Percentiles rank a stretch among this genome's conserved stretches.
Evolutionary conservation across 2,113 vertebrate species (phyloP).

Genomic region (Entelurus aequoreus): DNA sequence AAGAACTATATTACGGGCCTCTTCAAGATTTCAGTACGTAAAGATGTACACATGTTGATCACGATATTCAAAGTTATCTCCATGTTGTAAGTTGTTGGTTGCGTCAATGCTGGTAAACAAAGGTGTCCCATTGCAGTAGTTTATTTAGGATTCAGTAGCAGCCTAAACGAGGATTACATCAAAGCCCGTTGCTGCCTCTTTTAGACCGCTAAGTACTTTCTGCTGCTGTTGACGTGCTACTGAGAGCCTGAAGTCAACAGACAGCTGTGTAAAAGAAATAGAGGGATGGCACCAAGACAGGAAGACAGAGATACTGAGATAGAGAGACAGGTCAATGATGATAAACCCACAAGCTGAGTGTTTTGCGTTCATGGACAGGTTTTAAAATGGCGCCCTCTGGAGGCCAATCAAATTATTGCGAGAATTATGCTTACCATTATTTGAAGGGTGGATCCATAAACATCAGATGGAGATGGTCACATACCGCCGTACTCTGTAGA

Average conservation of each 20-base stretch:
- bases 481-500: conserved; percentile 16
- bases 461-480: background rate
- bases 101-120: conserved; percentile 44
- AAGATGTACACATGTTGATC: too few species aligned
- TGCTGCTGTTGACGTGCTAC: conserved; percentile 34
- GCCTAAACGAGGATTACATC: conserved; percentile 58
- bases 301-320: background rate
- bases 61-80: too few species aligned
- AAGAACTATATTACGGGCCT: too few species aligned
- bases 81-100: background rate
- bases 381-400: conserved; percentile 34
- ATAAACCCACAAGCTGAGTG: too few species aligned
- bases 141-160: conserved; percentile 54
- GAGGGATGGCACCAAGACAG: background rate
- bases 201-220: conserved; percentile 64
- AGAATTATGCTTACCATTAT: conserved; percentile 24
- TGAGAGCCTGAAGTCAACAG: conserved; percentile 17
- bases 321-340: background rate
- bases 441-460: background rate
- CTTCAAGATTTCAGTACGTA: too few species aligned
- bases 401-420: conserved; percentile 28
- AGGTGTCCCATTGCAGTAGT: conserved; percentile 56
- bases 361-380: conserved; percentile 1
- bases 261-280: conserved; percentile 33
- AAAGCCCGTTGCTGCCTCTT: conserved; percentile 49